These are phyloP conservation scores for Tiliacea citrago DNA, from an alignment of 2,888 invertebrate genomes.

Conservation along the genomic window DNA sequence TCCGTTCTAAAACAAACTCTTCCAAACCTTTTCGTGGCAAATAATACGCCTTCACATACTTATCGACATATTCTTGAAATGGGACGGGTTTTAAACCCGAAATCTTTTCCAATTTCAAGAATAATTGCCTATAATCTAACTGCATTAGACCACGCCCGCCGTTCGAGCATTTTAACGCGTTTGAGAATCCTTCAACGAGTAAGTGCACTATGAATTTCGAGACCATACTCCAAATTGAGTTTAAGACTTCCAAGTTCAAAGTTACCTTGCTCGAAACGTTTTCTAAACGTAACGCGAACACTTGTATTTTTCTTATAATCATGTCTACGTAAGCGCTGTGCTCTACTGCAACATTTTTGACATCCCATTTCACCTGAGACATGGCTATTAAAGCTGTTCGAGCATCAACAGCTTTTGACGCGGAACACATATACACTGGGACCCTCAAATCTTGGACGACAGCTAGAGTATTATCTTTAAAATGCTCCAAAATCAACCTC, in stretches of 20 bases:
- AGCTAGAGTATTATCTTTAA: constrained; percentile 93
- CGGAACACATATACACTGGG: constrained; percentile 97
- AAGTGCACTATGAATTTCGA: constrained; percentile 96
- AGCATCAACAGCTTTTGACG: constrained; percentile 95
- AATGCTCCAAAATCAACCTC: constrained; percentile 92
- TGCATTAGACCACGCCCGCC: constrained; percentile 99
- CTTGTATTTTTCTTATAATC: constrained; percentile 93
- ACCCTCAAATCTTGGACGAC: constrained; percentile 94
- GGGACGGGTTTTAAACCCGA: constrained; percentile 96
- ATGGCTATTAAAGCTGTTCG: constrained; percentile 95
- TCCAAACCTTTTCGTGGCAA: constrained; percentile 96
- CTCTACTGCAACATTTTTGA: constrained; percentile 98
- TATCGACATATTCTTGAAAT: constrained; percentile 97
- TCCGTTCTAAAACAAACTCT: constrained; percentile 96
- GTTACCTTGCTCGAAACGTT: constrained; percentile 93
- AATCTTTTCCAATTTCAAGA: constrained; percentile 97
- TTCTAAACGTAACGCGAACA: constrained; percentile 94
- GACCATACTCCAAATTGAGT: constrained; percentile 96
- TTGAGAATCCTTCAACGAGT: constrained; percentile 98
- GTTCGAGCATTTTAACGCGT: constrained; percentile 98
- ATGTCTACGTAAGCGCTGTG: constrained; percentile 97
- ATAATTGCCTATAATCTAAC: constrained; percentile 98
- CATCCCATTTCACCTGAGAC: constrained; percentile 98
- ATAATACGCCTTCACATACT: constrained; percentile 99
- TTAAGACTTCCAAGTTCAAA: constrained; percentile 92